Percentiles rank a stretch among this genome's conserved stretches.
Conservation (phyloP, 2,797 vertebrate genomes). For the Rhinatrema bivittatum region DNA sequence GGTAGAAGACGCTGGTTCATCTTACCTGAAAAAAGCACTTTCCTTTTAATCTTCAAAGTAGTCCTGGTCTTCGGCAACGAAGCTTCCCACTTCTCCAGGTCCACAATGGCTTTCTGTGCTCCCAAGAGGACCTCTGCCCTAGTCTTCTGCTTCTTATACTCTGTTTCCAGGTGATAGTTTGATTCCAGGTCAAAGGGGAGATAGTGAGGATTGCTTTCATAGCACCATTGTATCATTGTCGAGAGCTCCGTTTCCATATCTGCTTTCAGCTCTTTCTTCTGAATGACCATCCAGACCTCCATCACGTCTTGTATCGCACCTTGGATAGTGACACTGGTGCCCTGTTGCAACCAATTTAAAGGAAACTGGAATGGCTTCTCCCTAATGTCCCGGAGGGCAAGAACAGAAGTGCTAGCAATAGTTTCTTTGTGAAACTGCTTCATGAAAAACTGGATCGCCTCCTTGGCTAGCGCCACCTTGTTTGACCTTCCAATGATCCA, state of each 20-base stretch:
- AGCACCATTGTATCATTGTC: neutral
- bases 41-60: neutral
- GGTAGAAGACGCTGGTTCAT: neutral
- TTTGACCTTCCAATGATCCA: neutral
- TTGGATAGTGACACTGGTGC: neutral
- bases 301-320: neutral
- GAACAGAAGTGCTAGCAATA: neutral
- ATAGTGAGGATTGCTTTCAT: neutral
- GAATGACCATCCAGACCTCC: neutral
- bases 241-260: neutral
- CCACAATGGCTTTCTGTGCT: neutral
- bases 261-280: neutral
- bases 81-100: neutral
- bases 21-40: slow-evolving; percentile 6
- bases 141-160: neutral
- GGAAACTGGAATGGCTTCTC: neutral
- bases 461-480: neutral
- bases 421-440: neutral
- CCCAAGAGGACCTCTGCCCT: neutral
- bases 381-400: neutral
- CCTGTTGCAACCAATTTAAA: neutral
- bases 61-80: no score
- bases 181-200: neutral
- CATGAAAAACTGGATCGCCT: neutral
- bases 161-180: neutral